Percentiles rank a stretch among this genome's conserved stretches.
Evolutionary conservation across 1,140 invertebrate species (phyloP).

Genomic region (Charaxes varanes): DNA sequence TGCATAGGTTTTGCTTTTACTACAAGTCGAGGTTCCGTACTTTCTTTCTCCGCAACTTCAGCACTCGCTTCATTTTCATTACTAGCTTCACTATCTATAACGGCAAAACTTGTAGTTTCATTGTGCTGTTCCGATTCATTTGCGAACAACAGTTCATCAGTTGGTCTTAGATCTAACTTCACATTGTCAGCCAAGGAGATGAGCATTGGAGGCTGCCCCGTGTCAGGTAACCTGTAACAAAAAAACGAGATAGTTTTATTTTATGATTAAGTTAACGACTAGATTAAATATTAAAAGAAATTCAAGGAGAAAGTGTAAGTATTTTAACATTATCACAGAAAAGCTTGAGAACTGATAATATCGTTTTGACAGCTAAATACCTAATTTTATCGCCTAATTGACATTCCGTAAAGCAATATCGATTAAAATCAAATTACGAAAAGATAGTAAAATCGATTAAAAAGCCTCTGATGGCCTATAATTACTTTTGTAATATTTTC

Average conservation of each 20-base stretch:
- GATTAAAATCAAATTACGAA: conserved; percentile 9
- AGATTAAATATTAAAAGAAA: neutral
- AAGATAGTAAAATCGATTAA: conserved; percentile 6
- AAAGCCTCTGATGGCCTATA: no score
- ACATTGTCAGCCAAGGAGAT: conserved; percentile 79
- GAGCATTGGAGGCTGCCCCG: conserved; percentile 77
- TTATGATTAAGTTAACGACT: neutral
- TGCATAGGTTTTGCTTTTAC: conserved; percentile 59
- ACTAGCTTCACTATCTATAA: conserved; percentile 34
- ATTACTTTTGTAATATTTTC: no score
- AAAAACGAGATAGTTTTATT: conserved; percentile 10
- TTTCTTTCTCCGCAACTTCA: conserved; percentile 36
- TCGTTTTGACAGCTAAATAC: neutral
- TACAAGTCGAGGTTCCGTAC: conserved; percentile 45
- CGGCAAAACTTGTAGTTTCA: conserved; percentile 53
- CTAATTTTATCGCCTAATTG: conserved; percentile 1
- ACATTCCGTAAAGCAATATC: conserved; percentile 7
- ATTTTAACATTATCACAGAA: conserved; percentile 1
- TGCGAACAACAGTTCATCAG: conserved; percentile 53
- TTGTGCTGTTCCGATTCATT: conserved; percentile 67
- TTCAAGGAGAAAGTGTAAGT: conserved; percentile 4
- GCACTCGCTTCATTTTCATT: conserved; percentile 32
- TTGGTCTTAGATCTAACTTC: conserved; percentile 74
- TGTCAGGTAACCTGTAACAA: conserved; percentile 78
- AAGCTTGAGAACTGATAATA: neutral